Base-by-base conservation (phyloP, 2,113 vertebrate genomes). In the Rostratula benghalensis region DNA sequence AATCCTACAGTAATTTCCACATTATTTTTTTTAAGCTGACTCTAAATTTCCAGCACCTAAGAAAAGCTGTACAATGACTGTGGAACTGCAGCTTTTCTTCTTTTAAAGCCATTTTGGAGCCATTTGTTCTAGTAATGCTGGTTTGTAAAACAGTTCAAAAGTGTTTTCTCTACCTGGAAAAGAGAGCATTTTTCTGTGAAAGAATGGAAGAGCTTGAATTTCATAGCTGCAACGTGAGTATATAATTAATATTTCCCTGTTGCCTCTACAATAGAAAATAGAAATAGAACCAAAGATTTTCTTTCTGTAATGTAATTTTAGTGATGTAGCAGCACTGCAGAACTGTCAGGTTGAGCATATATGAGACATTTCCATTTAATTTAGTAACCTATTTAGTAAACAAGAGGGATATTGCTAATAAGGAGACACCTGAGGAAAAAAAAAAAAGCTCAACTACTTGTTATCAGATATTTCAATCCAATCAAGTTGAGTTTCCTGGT, bases 151-250 rank as follows among this genome's bases (percentile, higher is more conserved):
- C 27, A 64, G 7, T 60, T 86, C 21, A 3, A 74, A 90, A 77
- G 57, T 90, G 31, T 87, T 96, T 96, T 89, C 64, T 86, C 14
- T 16, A 84, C 73, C n/a, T 90, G 33, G 30, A 83, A 80, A 70
- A 75, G 28, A 39, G 13, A 86, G 2, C n/a, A 48, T 90, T 93
- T 93, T 18, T 78, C 56, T 92, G n/a, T 46, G n/a, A 83, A 92
- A 77, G 13, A 94, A 51, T 78, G 16, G 51, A 84, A 74, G 43
- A 92, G 10, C 43, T 83, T 83, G 64, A 35, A 83, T 81, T 88
- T 90, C 39, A 57, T 81, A 50, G 73, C n/a, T 87, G 35, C n/a
- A 57, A 63, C 1, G 19, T 50, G 65, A 94, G 70, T 92, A 78
- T 92, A 11, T 81, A 94, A 93, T 93, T 95, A 92, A 33, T 81